Evolutionary conservation across 1,140 invertebrate species (phyloP).

Genomic region (Sesamia nonagrioides): DNA sequence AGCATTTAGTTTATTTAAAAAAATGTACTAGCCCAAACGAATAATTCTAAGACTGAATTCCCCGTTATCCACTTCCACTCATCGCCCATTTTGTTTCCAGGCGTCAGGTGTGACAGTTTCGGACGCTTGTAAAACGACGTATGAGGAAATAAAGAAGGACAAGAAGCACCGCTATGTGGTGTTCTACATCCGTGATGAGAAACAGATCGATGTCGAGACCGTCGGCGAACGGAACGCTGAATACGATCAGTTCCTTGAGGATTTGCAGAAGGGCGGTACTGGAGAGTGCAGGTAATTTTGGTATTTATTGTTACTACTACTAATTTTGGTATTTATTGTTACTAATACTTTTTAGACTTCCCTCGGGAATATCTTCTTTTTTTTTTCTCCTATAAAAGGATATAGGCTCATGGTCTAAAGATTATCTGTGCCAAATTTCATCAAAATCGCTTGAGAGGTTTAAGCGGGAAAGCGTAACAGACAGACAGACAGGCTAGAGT

Average conservation of each 20-base stretch:
- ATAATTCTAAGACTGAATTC: background rate
- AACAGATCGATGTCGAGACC: constrained; percentile 97
- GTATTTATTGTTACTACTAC: no score
- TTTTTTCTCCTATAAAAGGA: no score
- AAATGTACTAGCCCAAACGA: no score
- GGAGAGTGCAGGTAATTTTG: constrained; percentile 94
- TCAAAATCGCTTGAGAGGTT: no score
- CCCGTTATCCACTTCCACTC: background rate
- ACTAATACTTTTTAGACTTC: no score
- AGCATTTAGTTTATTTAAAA: no score
- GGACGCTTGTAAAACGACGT: constrained; percentile 97
- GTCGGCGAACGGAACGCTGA: constrained; percentile 95
- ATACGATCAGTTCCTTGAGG: constrained; percentile 96
- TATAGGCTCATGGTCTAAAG: no score
- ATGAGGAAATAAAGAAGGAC: constrained; percentile 99
- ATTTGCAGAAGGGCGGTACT: constrained; percentile 95
- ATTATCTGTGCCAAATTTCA: no score
- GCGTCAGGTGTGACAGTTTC: constrained; percentile 98
- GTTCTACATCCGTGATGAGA: constrained; percentile 98
- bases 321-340: no score
- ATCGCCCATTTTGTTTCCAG: constrained; percentile 87
- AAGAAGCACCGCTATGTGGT: constrained; percentile 98
- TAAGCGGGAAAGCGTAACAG: no score
- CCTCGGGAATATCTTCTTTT: no score
- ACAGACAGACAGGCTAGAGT: no score